These are phyloP conservation scores for Proteles cristata DNA, from an alignment of 2,113 vertebrate species.

Conservation along the genomic window DNA sequence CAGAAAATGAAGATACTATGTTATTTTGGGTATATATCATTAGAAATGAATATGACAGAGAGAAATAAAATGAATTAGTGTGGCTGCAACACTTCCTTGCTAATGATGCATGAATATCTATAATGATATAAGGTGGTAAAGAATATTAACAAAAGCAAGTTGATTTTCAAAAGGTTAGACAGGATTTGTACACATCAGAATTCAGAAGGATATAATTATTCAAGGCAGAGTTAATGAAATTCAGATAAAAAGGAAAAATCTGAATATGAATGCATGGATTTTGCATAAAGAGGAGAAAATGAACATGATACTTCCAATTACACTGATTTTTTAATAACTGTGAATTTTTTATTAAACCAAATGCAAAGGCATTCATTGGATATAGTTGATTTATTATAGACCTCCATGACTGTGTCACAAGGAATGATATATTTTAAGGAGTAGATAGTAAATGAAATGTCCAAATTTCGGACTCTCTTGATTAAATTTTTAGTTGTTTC, in stretches of 20 bases:
- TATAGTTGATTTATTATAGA: conserved; percentile 38
- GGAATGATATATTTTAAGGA: neutral
- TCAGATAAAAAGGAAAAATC: conserved; percentile 64
- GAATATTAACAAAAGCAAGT: conserved; percentile 55
- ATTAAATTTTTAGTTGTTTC: conserved; percentile 8
- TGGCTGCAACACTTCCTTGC: neutral
- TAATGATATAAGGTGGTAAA: conserved; percentile 61
- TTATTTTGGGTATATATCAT: neutral
- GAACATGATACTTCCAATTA: conserved; percentile 51
- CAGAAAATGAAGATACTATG: conserved; percentile 3
- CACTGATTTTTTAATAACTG: conserved; percentile 64
- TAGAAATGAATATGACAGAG: conserved; percentile 51
- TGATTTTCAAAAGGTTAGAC: conserved; percentile 66
- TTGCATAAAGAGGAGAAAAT: conserved; percentile 50
- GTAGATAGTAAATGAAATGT: neutral
- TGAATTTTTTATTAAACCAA: conserved; percentile 61
- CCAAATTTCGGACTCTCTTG: neutral
- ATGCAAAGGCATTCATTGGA: conserved; percentile 1
- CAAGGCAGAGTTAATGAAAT: conserved; percentile 67
- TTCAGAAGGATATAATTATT: conserved; percentile 53
- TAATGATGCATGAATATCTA: conserved; percentile 22
- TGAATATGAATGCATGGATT: conserved; percentile 56
- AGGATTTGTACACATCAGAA: conserved; percentile 57
- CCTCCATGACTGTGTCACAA: neutral
- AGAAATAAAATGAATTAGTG: conserved; percentile 47